Evolutionary conservation across 2,113 vertebrate genomes (phyloP).

Genomic region (Myotis davidii): DNA sequence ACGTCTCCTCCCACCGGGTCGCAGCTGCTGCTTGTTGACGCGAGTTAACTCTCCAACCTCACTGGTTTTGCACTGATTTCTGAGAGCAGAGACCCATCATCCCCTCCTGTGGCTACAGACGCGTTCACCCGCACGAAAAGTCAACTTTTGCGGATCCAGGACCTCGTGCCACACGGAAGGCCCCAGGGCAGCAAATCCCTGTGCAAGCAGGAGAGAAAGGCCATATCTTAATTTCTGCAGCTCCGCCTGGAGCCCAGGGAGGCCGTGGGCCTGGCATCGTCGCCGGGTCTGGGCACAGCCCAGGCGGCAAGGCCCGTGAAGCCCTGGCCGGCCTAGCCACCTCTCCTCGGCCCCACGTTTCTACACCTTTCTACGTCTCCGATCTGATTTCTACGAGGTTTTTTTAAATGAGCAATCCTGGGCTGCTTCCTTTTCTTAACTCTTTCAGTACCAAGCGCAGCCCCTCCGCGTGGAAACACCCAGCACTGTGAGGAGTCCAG

Average conservation of each 20-base stretch:
- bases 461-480: conserved; percentile 78
- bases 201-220: conserved; percentile 77
- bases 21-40: conserved; percentile 85
- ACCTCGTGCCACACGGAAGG: conserved; percentile 67
- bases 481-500: conserved; percentile 87
- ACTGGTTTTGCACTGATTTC: conserved; percentile 93
- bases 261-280: background rate
- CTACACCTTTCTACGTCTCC: conserved; percentile 84
- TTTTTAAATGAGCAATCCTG: conserved; percentile 82
- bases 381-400: conserved; percentile 82
- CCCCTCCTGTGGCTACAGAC: conserved; percentile 87
- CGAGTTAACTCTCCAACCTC: conserved; percentile 93
- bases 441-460: conserved; percentile 78
- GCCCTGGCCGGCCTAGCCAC: background rate
- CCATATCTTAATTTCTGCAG: conserved; percentile 77
- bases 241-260: conserved; percentile 51
- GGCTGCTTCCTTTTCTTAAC: conserved; percentile 83
- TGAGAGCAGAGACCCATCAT: conserved; percentile 86
- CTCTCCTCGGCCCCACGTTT: conserved; percentile 72
- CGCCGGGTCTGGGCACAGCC: background rate
- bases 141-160: conserved; percentile 84
- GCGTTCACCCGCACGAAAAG: conserved; percentile 86
- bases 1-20: conserved; percentile 76
- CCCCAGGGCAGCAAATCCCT: conserved; percentile 75
- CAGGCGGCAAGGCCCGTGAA: background rate